These are phyloP conservation scores for Thamnophis sirtalis DNA, from an alignment of 2,113 vertebrate genomes.

Conservation along the genomic window DNA sequence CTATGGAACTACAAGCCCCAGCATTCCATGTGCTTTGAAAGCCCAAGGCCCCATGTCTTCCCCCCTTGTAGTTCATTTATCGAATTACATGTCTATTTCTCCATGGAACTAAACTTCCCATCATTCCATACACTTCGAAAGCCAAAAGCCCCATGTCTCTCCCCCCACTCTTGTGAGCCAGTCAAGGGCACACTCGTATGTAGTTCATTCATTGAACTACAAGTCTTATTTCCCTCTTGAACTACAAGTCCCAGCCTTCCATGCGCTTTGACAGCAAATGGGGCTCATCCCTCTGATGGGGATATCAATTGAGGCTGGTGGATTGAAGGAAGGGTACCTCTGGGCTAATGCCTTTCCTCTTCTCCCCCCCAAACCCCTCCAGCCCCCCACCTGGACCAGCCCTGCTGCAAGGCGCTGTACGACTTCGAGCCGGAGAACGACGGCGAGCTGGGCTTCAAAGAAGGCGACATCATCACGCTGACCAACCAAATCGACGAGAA, in stretches of 20 bases:
- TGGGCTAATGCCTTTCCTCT: rapidly evolving
- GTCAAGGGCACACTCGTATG: too few species aligned
- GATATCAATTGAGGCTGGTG: neutral
- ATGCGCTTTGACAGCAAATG: neutral
- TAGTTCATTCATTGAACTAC: too few species aligned
- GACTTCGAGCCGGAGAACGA: slow-evolving; percentile 97
- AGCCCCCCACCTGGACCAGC: slow-evolving; percentile 83
- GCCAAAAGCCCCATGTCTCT: too few species aligned
- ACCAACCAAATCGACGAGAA: slow-evolving; percentile 99
- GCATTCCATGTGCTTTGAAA: too few species aligned
- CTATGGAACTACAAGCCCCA: too few species aligned
- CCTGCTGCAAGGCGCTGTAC: slow-evolving; percentile 92
- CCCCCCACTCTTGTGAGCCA: too few species aligned
- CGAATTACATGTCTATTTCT: too few species aligned
- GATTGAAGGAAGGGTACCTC: neutral
- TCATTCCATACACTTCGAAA: too few species aligned
- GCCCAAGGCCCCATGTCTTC: too few species aligned
- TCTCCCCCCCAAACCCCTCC: neutral
- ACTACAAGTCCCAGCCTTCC: neutral
- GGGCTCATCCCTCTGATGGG: neutral
- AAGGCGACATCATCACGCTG: slow-evolving; percentile 94
- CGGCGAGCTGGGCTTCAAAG: slow-evolving; percentile 93
- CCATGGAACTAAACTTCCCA: too few species aligned
- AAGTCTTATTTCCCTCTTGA: neutral
- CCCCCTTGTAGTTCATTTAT: too few species aligned